Conservation (phyloP, 2,797 vertebrate genomes). For the Botia almorhae region DNA sequence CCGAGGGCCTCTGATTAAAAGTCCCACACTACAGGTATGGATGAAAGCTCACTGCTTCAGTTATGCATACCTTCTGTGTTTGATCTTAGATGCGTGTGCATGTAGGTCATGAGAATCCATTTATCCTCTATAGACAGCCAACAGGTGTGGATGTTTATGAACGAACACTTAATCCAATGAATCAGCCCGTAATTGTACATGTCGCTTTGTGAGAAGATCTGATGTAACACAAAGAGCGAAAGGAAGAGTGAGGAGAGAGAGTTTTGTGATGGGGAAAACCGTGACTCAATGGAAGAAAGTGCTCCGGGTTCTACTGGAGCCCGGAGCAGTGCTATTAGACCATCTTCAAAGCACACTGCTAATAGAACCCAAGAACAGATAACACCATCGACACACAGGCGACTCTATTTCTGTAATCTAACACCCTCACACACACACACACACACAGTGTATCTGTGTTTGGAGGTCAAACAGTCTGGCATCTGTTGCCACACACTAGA, state of each 20-base stretch:
- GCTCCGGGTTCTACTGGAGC: constrained; percentile 3
- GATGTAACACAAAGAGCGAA: constrained; percentile 9
- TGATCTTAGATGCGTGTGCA: neutral
- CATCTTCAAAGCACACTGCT: constrained; percentile 73
- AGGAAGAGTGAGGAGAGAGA: constrained; percentile 10
- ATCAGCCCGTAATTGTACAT: constrained; percentile 49
- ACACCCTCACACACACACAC: constrained; percentile 67
- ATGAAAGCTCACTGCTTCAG: neutral
- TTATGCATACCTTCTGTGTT: neutral
- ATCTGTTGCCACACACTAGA: constrained; percentile 47
- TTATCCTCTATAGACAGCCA: constrained; percentile 12
- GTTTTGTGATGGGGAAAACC: constrained; percentile 36
- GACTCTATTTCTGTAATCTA: constrained; percentile 76
- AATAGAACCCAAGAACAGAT: constrained; percentile 79
- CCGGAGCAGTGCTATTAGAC: constrained; percentile 46
- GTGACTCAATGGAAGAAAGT: constrained; percentile 41
- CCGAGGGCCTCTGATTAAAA: neutral
- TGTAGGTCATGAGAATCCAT: constrained; percentile 3
- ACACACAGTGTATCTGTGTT: constrained; percentile 48
- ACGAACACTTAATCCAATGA: constrained; percentile 60
- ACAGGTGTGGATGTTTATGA: constrained; percentile 30
- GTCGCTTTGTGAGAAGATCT: constrained; percentile 41
- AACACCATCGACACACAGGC: constrained; percentile 71
- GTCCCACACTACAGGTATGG: no score
- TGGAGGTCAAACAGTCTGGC: constrained; percentile 45